Evolutionary conservation across 2,888 invertebrate species (phyloP).

Genomic region (Tetranychus truncatus): DNA sequence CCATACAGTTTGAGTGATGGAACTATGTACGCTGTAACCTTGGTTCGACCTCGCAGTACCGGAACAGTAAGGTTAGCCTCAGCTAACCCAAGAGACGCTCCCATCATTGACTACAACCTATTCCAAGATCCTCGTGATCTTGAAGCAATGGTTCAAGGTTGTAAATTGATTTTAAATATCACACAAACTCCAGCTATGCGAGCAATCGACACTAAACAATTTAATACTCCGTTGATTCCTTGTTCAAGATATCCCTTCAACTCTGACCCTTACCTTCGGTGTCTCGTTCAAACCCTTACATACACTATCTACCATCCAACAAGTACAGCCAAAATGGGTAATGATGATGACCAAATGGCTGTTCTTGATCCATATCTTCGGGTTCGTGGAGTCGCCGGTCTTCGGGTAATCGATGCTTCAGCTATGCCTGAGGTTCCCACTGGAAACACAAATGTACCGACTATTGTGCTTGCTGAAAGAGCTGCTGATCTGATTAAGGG

Average conservation of each 20-base stretch:
- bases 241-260: conserved; percentile 35
- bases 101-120: neutral
- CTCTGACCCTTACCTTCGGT: conserved; percentile 33
- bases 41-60: neutral
- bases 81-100: neutral
- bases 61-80: neutral
- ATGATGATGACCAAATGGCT: conserved; percentile 21
- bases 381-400: conserved; percentile 45
- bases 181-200: neutral
- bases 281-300: conserved; percentile 23
- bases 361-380: conserved; percentile 24
- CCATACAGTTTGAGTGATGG: neutral
- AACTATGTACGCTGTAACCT: conserved; percentile 3
- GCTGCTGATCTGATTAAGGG: conserved; percentile 11
- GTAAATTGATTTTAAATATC: neutral
- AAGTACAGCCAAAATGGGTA: conserved; percentile 21
- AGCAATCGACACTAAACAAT: neutral
- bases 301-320: conserved; percentile 25
- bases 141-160: neutral
- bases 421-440: conserved; percentile 73
- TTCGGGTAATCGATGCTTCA: conserved; percentile 66
- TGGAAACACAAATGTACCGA: conserved; percentile 35
- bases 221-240: conserved; percentile 33
- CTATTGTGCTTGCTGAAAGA: conserved; percentile 1
- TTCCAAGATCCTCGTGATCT: neutral